phyloP scores from a whole-genome alignment of 2,797 vertebrate species.

The Myotis findleyi region DNA sequence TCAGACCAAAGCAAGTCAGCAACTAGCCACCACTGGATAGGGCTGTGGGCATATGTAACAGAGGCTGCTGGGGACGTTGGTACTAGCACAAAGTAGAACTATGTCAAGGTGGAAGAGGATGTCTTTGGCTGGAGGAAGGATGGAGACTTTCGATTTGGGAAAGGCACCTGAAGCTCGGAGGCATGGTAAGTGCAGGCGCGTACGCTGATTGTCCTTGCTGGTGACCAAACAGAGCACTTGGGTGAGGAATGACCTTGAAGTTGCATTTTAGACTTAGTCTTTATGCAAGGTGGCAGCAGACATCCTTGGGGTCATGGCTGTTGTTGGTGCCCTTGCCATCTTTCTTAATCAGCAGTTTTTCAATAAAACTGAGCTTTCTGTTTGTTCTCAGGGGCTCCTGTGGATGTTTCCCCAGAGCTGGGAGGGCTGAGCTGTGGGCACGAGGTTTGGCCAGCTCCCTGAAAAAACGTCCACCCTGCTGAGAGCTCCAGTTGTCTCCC shows the following conservation, averaged over 20 bases:
- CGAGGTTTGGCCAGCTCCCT: slow-evolving; percentile 1
- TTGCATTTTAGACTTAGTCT: background rate
- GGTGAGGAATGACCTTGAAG: background rate
- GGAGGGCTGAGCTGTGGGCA: slow-evolving; percentile 12
- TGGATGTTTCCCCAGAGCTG: background rate
- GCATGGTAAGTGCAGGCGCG: background rate
- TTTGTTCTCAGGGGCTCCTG: background rate
- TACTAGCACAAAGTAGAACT: background rate
- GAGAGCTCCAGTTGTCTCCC: slow-evolving; percentile 56
- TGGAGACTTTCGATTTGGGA: background rate
- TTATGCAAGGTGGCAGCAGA: background rate
- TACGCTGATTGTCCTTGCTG: background rate
- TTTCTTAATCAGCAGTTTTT: slow-evolving; percentile 29
- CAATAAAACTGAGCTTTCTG: slow-evolving; percentile 7
- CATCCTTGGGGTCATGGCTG: background rate
- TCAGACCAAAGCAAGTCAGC: background rate
- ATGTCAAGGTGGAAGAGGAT: background rate
- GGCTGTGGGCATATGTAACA: background rate
- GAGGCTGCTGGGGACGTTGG: background rate
- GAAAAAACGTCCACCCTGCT: slow-evolving; percentile 48
- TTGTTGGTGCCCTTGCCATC: background rate
- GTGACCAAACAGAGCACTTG: background rate
- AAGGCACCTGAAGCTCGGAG: background rate
- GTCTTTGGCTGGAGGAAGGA: background rate
- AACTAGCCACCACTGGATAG: background rate